A percentile compares a stretch with the other conserved stretches of the same genome.
phyloP scores from a whole-genome alignment of 2,888 invertebrate genomes.

The Clivina fossor region DNA sequence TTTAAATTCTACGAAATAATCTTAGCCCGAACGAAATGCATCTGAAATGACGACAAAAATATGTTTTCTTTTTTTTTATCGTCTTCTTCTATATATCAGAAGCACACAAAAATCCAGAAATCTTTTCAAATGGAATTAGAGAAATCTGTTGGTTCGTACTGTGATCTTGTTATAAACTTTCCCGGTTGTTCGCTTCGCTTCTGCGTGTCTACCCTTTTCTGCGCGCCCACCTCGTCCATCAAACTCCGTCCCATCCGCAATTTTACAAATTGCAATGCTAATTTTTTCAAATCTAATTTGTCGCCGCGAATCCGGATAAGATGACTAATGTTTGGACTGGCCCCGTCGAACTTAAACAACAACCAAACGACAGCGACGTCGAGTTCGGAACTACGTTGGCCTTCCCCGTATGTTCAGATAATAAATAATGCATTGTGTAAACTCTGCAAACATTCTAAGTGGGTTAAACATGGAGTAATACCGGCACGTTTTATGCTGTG shows the following conservation, averaged over 20 bases:
- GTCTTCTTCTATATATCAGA: slow-evolving; percentile 11
- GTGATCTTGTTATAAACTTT: slow-evolving; percentile 35
- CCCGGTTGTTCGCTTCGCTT: slow-evolving; percentile 4
- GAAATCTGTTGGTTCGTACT: slow-evolving; percentile 19
- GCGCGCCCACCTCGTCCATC: slow-evolving; percentile 8
- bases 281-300: slow-evolving; percentile 35
- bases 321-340: slow-evolving; percentile 26
- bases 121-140: slow-evolving; percentile 30
- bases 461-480: slow-evolving; percentile 31
- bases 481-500: slow-evolving; percentile 2
- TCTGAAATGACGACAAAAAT: slow-evolving; percentile 18
- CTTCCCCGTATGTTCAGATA: slow-evolving; percentile 21
- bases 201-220: neutral
- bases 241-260: slow-evolving; percentile 22
- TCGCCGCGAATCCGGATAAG: slow-evolving; percentile 31
- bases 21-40: slow-evolving; percentile 2
- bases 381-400: slow-evolving; percentile 5
- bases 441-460: slow-evolving; percentile 32
- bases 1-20: too few species aligned
- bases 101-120: slow-evolving; percentile 25
- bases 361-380: too few species aligned
- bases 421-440: slow-evolving; percentile 35
- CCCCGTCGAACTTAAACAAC: slow-evolving; percentile 32
- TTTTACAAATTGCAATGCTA: slow-evolving; percentile 35
- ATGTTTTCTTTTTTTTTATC: too few species aligned